Evolutionary conservation across 1,140 invertebrate genomes (phyloP).

Genomic region (Eciton burchellii): DNA sequence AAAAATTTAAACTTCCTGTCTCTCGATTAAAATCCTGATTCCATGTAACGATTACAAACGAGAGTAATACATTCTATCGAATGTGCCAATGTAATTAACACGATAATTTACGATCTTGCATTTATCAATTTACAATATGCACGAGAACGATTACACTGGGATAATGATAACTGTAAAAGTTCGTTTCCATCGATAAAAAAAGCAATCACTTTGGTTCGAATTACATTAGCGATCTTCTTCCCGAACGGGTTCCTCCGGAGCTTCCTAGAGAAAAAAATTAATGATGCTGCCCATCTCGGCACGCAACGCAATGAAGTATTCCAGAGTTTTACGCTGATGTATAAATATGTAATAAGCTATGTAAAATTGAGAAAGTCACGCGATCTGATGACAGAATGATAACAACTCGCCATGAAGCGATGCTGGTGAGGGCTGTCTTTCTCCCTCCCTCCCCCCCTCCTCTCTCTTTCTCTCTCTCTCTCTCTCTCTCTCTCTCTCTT

Average conservation of each 20-base stretch:
- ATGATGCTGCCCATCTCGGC: neutral
- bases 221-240: neutral
- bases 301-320: slow-evolving; percentile 11
- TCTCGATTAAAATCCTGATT: neutral
- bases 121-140: too few relatives aligned
- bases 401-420: slow-evolving; percentile 23
- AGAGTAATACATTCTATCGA: neutral
- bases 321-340: slow-evolving; percentile 17
- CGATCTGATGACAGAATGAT: slow-evolving; percentile 10
- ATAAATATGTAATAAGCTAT: neutral
- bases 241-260: neutral
- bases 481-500: too few relatives aligned
- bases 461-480: too few relatives aligned
- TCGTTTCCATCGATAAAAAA: too few relatives aligned
- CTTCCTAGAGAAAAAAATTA: neutral
- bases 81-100: too few relatives aligned
- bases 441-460: too few relatives aligned
- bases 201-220: neutral
- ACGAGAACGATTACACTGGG: too few relatives aligned
- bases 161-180: too few relatives aligned
- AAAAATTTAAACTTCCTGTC: neutral
- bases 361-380: neutral
- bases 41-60: too few relatives aligned
- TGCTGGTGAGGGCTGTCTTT: slow-evolving; percentile 27
- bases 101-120: too few relatives aligned